phyloP scores from a whole-genome alignment of 1,140 invertebrate genomes.

The Branchinecta lynchi region DNA sequence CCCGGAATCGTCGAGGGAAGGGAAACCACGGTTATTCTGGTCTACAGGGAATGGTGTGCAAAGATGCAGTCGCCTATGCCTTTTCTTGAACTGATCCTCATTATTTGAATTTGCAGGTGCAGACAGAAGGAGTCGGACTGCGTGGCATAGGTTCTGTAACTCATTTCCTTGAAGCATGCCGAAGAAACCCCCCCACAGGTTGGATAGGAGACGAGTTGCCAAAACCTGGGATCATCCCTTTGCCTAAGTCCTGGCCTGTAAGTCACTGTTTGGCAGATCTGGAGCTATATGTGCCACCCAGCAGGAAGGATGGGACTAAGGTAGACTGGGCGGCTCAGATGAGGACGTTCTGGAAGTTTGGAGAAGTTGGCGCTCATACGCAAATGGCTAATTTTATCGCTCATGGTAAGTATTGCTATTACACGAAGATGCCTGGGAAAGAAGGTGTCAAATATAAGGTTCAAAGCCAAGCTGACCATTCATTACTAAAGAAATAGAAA shows the following conservation, averaged over 20 bases:
- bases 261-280: background rate
- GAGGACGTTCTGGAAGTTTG: constrained; percentile 1
- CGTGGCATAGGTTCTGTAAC: constrained; percentile 17
- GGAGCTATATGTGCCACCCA: background rate
- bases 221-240: background rate
- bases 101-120: background rate
- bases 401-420: background rate
- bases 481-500: no score
- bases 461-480: no score
- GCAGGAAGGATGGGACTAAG: background rate
- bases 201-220: constrained; percentile 1
- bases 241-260: constrained; percentile 4
- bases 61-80: no score
- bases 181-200: background rate
- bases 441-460: no score
- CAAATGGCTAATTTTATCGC: background rate
- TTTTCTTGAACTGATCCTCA: no score
- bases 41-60: no score
- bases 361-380: background rate
- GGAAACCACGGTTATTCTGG: no score
- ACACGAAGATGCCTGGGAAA: no score
- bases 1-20: no score
- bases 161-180: constrained; percentile 12
- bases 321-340: constrained; percentile 12
- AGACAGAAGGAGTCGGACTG: constrained; percentile 11